A percentile compares a stretch with the other conserved stretches of the same genome.
phyloP scores from a whole-genome alignment of 2,888 invertebrate species.

The Tryphoninae sp. region DNA sequence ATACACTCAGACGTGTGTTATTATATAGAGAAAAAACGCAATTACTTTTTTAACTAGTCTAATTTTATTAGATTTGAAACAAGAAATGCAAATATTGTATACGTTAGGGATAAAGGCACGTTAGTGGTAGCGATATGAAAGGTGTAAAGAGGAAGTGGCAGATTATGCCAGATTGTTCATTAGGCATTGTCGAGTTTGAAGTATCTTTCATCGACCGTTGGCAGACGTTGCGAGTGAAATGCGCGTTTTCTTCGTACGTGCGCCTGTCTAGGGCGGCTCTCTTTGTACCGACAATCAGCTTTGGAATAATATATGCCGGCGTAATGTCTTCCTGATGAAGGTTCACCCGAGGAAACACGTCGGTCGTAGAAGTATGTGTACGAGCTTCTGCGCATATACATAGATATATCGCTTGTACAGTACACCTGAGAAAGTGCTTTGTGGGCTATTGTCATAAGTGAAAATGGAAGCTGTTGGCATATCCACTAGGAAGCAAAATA shows the following conservation, averaged over 20 bases:
- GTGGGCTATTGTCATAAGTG: conserved; percentile 68
- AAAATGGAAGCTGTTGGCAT: conserved; percentile 70
- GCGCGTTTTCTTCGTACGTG: neutral
- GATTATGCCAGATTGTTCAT: too few species aligned
- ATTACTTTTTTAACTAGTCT: too few species aligned
- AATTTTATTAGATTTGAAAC: too few species aligned
- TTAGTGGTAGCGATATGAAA: too few species aligned
- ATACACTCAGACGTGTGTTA: too few species aligned
- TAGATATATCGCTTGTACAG: conserved; percentile 56
- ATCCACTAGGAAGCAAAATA: neutral
- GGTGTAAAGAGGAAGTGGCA: too few species aligned
- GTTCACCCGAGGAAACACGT: neutral
- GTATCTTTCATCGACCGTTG: conserved; percentile 17
- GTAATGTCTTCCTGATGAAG: conserved; percentile 1
- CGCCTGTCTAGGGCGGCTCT: neutral
- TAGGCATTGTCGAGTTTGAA: neutral
- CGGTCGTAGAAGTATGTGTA: neutral
- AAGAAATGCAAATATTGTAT: too few species aligned
- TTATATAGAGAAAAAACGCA: too few species aligned
- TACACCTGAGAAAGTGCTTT: conserved; percentile 71
- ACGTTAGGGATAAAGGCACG: too few species aligned
- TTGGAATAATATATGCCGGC: conserved; percentile 26
- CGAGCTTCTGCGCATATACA: neutral
- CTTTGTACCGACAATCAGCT: conserved; percentile 42
- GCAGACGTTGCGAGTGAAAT: conserved; percentile 24